Base-by-base conservation (phyloP, 2,888 invertebrate species). In the Sinodicranocentrus sp. region DNA sequence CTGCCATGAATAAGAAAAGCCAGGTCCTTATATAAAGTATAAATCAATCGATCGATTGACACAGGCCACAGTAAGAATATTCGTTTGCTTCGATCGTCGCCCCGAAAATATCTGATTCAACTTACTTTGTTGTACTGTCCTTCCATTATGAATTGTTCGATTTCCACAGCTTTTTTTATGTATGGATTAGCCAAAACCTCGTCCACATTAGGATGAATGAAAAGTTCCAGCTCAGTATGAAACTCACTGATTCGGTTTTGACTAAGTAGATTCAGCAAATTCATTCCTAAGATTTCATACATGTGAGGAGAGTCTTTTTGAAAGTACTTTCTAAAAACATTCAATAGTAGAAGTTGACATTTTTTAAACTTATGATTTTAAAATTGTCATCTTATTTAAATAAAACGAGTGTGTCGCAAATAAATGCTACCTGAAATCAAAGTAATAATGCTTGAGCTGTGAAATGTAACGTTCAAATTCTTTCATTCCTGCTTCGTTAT, bases 221-320 rank as follows among this genome's bases (percentile, higher is more conserved):
- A 84, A 0, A 84, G 72, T 43, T 84, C 86, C 68, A 86, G 43
- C 48, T 86, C 80, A 2, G 28, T 39, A 63, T 86, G 86, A 52
- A 86, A 86, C 2, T 86, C 83, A 1, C 65, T 39, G 5, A 84
- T 76, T 13, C 61, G 61, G 23, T 84, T 72, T 70, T 83, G 83
- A 19, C 79, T 65, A 23, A 86, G 52, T 1, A 86, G 80, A 43
- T 72, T 68, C 21, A 86, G 44, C 5, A 86, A 65, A 43, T 86
- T 79, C 76, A 84, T 80, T 1, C 86, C 86, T 23, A 86, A 83
- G 15, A 86, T 75, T 80, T 86, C 86, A 52, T 85, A 86, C 84
- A 84, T 86, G 25, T 63, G 72, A 1, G 61, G 17, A 10, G 86
- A 86, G 5, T 83, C 67, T 10, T 39, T 43, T 1, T 17, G 10